Evolutionary conservation across 2,797 vertebrate species (phyloP).

Genomic region (Sylvia borin): DNA sequence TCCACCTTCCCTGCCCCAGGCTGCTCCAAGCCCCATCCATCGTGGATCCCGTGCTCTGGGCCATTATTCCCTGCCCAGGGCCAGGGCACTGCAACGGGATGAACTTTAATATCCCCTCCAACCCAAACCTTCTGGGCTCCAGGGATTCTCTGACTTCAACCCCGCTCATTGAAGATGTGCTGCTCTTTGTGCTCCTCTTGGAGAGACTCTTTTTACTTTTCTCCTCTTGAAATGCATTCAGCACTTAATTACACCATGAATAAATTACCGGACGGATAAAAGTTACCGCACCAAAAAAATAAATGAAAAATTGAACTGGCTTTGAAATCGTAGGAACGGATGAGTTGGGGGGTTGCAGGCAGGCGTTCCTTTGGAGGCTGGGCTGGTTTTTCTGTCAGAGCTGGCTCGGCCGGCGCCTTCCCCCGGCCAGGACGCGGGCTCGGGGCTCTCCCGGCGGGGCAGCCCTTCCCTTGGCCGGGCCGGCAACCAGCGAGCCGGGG

Average conservation of each 20-base stretch:
- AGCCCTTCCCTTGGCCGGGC: not conserved
- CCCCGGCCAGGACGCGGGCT: conserved; percentile 51
- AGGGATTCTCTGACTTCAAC: not conserved
- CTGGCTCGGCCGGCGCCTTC: not conserved
- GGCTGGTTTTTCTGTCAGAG: not conserved
- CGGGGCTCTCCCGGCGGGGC: conserved; percentile 55
- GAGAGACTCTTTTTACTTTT: not conserved
- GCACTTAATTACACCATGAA: not conserved
- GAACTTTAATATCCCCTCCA: not conserved
- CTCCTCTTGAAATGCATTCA: not conserved
- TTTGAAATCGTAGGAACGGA: not conserved
- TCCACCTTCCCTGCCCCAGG: not conserved
- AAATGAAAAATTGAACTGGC: not conserved
- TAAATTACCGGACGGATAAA: not conserved
- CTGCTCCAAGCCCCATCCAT: not conserved
- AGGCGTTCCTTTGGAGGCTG: fast-evolving
- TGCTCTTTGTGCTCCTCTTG: not conserved
- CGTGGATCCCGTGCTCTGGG: not conserved
- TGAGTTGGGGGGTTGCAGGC: not conserved
- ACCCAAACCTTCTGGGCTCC: not conserved
- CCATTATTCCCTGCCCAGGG: not conserved
- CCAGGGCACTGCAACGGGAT: fast-evolving
- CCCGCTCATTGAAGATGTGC: not conserved
- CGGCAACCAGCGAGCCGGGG: not conserved
- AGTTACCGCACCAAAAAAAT: not conserved